Evolutionary conservation across 2,888 invertebrate species (phyloP), one percentile per base, ranked within the genome.

Genomic region (Rhaphigaster nebulosa): DNA sequence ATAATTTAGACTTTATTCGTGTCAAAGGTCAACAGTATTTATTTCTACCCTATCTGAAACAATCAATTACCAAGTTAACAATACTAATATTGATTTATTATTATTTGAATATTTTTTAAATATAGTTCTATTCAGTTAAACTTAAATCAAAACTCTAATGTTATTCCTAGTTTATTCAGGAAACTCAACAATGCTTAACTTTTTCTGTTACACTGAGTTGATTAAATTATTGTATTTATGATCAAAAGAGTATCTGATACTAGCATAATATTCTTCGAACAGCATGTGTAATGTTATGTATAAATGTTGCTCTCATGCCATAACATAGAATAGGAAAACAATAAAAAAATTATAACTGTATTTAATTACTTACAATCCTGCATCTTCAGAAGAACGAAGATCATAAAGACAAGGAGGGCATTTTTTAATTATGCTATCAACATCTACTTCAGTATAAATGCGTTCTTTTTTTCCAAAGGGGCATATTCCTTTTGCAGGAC

Each of bases 291-390:
- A 65, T 10, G n/a, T n/a, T 10, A 26, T 60, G 26, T 8, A 1
- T 23, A 23, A 8, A 60, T n/a, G 29, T 29, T 13, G 6, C 41
- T 41, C 6, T 41, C 1, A 1, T 2, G 0, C 15, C 76, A 76
- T 0, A 76, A 4, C 1, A 34, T 26, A 41, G 23, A 38, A 38
- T 6, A 80, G 8, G 41, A 4, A 41, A 80, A 23, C 4, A 26
- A 5, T 38, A 84, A 18, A n/a, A n/a, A n/a, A 38, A 45, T 84
- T 38, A 84, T n/a, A 50, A 87, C 5, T 10, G n/a, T 4, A 50
- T n/a, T 34, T 4, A 38, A 15, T 45, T 60, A 88, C 88, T 88
- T 41, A 88, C 88, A n/a, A 88, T 34, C 88, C 88, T 26, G 88
- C 88, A 41, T 60, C 41, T 26, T 88, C 65, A 41, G 88, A 88